These are phyloP conservation scores for Rugalucina vietnamica DNA, from an alignment of 2,888 invertebrate genomes.

Conservation along the genomic window DNA sequence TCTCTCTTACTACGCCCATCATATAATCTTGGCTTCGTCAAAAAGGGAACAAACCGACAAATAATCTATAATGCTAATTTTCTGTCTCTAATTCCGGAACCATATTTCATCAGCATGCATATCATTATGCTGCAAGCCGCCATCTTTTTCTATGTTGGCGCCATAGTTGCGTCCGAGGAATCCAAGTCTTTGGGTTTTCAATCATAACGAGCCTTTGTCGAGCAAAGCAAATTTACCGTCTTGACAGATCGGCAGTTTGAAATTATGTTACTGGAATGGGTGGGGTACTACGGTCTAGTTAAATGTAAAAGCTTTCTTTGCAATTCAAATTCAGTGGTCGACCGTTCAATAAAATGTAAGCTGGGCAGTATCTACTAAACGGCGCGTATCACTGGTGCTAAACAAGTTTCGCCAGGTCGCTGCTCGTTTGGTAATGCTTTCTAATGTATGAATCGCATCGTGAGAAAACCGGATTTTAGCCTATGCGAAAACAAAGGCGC, in stretches of 20 bases:
- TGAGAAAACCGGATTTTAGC: too few species aligned
- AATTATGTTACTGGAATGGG: too few species aligned
- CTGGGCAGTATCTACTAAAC: too few species aligned
- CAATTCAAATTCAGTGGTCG: too few species aligned
- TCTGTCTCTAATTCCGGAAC: not conserved
- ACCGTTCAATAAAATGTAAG: too few species aligned
- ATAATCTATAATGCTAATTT: not conserved
- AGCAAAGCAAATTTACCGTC: not conserved
- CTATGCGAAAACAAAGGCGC: too few species aligned
- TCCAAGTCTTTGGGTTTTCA: conserved; percentile 3
- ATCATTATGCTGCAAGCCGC: not conserved
- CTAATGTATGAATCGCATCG: too few species aligned
- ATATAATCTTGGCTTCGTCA: not conserved
- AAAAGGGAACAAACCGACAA: not conserved
- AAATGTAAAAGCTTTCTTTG: too few species aligned
- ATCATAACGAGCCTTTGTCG: not conserved
- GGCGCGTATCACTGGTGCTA: too few species aligned
- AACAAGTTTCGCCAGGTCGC: not conserved
- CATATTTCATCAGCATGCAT: not conserved
- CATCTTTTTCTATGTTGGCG: not conserved
- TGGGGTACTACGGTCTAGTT: too few species aligned
- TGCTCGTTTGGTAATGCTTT: not conserved
- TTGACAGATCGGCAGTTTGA: too few species aligned
- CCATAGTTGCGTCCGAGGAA: conserved; percentile 4
- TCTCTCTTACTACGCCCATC: not conserved